Evolutionary conservation across 2,113 vertebrate genomes (phyloP).

Genomic region (Zosterops pallidus): DNA sequence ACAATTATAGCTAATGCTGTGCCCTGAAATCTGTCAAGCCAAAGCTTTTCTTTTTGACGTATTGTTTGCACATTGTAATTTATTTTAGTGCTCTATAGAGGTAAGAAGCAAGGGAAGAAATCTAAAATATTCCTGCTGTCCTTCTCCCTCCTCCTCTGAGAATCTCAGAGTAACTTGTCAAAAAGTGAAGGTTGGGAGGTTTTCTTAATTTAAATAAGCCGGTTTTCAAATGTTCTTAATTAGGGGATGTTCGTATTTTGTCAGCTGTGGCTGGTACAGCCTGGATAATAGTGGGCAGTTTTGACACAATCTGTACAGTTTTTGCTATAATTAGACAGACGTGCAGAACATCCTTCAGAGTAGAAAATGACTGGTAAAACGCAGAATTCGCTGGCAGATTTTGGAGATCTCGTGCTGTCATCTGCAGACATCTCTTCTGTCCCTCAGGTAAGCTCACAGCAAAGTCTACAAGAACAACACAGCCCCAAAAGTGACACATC

Average conservation of each 20-base stretch:
- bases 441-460: not conserved
- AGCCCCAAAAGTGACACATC: not conserved
- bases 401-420: not conserved
- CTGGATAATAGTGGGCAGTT: constrained; percentile 6
- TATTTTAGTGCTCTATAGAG: not conserved
- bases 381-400: not conserved
- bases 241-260: not conserved
- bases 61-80: not conserved
- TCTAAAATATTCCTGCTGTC: not conserved
- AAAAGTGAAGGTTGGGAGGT: not conserved
- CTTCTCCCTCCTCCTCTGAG: not conserved
- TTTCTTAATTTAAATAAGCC: not conserved
- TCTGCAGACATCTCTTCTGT: not conserved
- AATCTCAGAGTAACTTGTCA: not conserved
- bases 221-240: constrained; percentile 7
- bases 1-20: not conserved
- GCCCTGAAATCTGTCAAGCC: not conserved
- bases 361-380: not conserved
- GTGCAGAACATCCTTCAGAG: not conserved
- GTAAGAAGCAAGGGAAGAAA: not conserved
- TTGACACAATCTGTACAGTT: constrained; percentile 1
- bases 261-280: not conserved
- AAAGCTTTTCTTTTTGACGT: not conserved
- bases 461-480: not conserved
- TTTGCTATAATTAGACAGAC: constrained; percentile 24